Base-by-base conservation (phyloP, 1,140 invertebrate species). In the Drosophila fuyamai region DNA sequence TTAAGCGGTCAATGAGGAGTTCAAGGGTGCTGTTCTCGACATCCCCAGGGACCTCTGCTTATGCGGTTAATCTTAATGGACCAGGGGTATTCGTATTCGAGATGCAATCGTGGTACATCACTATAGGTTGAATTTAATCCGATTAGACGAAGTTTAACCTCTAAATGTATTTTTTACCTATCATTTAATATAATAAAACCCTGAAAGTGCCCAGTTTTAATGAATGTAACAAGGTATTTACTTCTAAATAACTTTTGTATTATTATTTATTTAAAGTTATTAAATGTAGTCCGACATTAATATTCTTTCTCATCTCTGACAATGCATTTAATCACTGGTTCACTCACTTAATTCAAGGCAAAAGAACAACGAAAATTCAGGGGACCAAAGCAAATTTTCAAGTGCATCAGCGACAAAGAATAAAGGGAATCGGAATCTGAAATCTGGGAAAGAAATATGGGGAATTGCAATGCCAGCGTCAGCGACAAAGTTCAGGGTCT, bases 401-500 rank as follows among this genome's bases (percentile, higher is more conserved):
- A 76, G 71, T 76, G 74, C 70, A 63, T 40, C 72, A 58, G 65
- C 60, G 65, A 76, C 74, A 75, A 68, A 77, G 71, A 76, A 71
- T 56, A 53, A 65, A 61, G 70, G 47, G 47, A 60, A 32, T 32
- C 29, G 29, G 6, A 32, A 7, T 32, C 29, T 23, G 29, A 7
- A 32, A 78, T 59, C 54, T 51, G 43, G 55, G 47, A 48, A 48
- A 41, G 23, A 63, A 67, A 65, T 67, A 67, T 50, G 61, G 58
- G 63, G 73, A 73, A 78, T 61, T 75, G 79, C 74, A 81, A 43
- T 75, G 44, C 53, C 46, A 48, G 51, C 55, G 65, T 66, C 65
- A 82, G 66, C 77, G 81, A 80, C 81, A 85, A 84, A 77, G 81
- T 81, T 84, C 81, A 81, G 73, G 73, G 81, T 71, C 81, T 80